phyloP scores from a whole-genome alignment of 2,113 vertebrate genomes.

The Danio rerio region GRCz12tu NC_133197.1:36161501-36162000 shows the following conservation, averaged over 20 bases:
- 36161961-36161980: too few relatives aligned
- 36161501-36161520: constrained; percentile 19
- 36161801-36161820: too few relatives aligned
- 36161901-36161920: too few relatives aligned
- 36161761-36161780: background rate
- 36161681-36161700: constrained; percentile 21
- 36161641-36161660: constrained; percentile 27
- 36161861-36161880: too few relatives aligned
- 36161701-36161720: constrained; percentile 9
- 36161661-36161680: constrained; percentile 33
- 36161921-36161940: too few relatives aligned
- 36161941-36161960: too few relatives aligned
- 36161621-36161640: constrained; percentile 21
- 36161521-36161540: constrained; percentile 18
- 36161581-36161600: constrained; percentile 1
- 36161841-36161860: too few relatives aligned
- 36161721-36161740: constrained; percentile 18
- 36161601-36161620: constrained; percentile 17
- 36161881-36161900: too few relatives aligned
- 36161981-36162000: too few relatives aligned
- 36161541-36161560: constrained; percentile 23
- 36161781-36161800: too few relatives aligned
- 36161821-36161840: too few relatives aligned
- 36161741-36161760: constrained; percentile 12
- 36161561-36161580: constrained; percentile 18